These are phyloP conservation scores for Galerucella nymphaeae DNA, from an alignment of 2,888 invertebrate species.

Conservation along the genomic window DNA sequence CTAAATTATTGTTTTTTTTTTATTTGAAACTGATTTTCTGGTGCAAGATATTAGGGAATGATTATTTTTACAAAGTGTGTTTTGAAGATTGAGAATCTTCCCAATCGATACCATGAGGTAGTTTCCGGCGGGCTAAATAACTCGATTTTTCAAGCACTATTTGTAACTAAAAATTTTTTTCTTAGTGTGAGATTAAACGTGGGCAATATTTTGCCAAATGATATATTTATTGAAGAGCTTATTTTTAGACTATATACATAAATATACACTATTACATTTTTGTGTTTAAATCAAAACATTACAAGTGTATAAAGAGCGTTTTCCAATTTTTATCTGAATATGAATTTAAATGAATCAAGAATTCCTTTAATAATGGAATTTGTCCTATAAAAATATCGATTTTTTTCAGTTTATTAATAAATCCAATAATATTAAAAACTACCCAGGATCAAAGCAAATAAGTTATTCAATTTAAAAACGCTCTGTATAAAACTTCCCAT, in stretches of 20 bases:
- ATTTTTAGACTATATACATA: slow-evolving; percentile 37
- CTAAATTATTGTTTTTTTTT: slow-evolving; percentile 15
- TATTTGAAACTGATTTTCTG: slow-evolving; percentile 31
- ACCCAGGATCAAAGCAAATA: not conserved
- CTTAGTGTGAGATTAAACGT: slow-evolving; percentile 36
- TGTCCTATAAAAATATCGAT: no score
- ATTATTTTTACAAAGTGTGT: slow-evolving; percentile 13
- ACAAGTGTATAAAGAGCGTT: not conserved
- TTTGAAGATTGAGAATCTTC: slow-evolving; percentile 5
- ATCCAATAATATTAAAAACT: no score
- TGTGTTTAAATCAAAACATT: slow-evolving; percentile 7
- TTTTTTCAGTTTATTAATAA: no score
- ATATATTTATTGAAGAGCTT: slow-evolving; percentile 37
- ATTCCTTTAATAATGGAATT: no score
- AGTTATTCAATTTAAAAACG: slow-evolving; percentile 5
- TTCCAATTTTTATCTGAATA: not conserved
- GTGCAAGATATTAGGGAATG: slow-evolving; percentile 17
- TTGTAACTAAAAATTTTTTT: slow-evolving; percentile 11
- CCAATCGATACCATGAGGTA: not conserved
- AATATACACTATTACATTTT: slow-evolving; percentile 20
- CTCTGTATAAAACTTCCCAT: not conserved
- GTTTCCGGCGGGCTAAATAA: no score
- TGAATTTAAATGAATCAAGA: no score
- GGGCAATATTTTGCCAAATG: slow-evolving; percentile 22
- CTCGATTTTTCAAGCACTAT: slow-evolving; percentile 10